phyloP scores from a whole-genome alignment of 2,797 vertebrate genomes.

The Forpus xanthops region DNA sequence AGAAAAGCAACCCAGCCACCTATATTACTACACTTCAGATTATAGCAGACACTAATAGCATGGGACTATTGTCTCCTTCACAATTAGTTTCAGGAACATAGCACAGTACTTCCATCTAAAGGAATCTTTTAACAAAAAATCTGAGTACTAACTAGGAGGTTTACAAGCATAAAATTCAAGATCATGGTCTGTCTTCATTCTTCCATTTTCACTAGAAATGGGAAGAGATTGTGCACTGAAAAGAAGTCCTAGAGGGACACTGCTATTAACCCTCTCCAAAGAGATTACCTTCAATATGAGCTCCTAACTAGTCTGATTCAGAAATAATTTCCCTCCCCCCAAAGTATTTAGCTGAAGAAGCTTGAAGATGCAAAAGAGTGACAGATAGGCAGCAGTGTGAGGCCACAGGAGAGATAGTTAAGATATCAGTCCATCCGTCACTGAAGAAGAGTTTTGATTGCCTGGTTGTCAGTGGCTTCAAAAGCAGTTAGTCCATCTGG shows the following conservation, averaged over 20 bases:
- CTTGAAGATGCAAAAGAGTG: slow-evolving; percentile 80
- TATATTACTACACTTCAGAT: slow-evolving; percentile 44
- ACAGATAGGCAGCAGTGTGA: slow-evolving; percentile 84
- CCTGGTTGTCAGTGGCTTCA: slow-evolving; percentile 84
- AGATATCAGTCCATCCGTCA: slow-evolving; percentile 75
- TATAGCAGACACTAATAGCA: slow-evolving; percentile 44
- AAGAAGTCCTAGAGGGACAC: slow-evolving; percentile 57
- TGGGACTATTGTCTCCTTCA: slow-evolving; percentile 29
- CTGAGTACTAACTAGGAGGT: slow-evolving; percentile 60
- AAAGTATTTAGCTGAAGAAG: slow-evolving; percentile 81
- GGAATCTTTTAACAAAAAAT: slow-evolving; percentile 46
- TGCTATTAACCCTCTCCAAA: slow-evolving; percentile 47
- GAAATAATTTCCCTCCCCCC: slow-evolving; percentile 73
- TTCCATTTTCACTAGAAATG: slow-evolving; percentile 60
- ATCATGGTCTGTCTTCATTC: slow-evolving; percentile 52
- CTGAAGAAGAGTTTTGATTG: slow-evolving; percentile 84
- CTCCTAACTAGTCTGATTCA: slow-evolving; percentile 67
- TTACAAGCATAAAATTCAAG: slow-evolving; percentile 55
- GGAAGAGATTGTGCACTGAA: slow-evolving; percentile 67
- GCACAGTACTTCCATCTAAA: slow-evolving; percentile 37
- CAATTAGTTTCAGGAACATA: slow-evolving; percentile 46
- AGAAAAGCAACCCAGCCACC: slow-evolving; percentile 45
- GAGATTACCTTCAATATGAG: slow-evolving; percentile 44
- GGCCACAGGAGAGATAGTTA: slow-evolving; percentile 80
- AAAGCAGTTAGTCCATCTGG: slow-evolving; percentile 83